Base-by-base conservation (phyloP, 2,113 vertebrate genomes). In the Anas platyrhynchos region DNA sequence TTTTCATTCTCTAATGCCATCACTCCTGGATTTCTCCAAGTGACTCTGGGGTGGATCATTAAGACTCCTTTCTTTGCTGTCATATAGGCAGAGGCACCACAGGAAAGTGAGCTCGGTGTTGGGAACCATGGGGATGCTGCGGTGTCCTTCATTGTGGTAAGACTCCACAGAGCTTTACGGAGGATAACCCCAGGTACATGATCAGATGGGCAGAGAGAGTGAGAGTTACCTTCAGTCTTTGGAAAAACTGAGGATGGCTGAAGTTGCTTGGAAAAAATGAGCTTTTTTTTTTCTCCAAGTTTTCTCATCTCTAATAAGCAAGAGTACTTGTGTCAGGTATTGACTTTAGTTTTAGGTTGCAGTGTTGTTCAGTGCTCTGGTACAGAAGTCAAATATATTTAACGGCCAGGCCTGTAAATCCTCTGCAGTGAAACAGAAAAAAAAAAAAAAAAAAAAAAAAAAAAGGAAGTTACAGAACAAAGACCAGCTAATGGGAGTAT, bases 321-420 rank as follows among this genome's bases (percentile, higher is more conserved):
- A 63, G 46, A 81, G 65, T 63, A 74, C 25, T 55, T 92, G 44
- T 80, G 67, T 73, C 55, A 89, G 72, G 23, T 91, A 88, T 50
- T 71, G n/a, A 89, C 56, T 90, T 93, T 83, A 89, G 67, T 55
- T 89, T 82, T 88, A 94, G 65, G 67, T 16, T 43, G 6, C 63
- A 63, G 9, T 71, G 59, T 69, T 92, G 56, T 91, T 92, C 52
- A 41, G 50, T 54, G 55, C 29, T 89, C 13, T 77, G n/a, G 83
- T 93, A 77, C 10, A 29, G 44, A 89, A 93, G 55, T 50, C 58
- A 83, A 56, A 79, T n/a, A 90, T 73, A 89, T 89, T 78, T 91
- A 82, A 84, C 3, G 3, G 91, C 69, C 46, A 89, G 81, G 46
- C 16, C 56, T 72, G 73, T 78, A 86, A 94, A 90, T 92, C 31